Percentiles rank a stretch among this genome's conserved stretches.
phyloP scores from a whole-genome alignment of 2,113 vertebrate species.

The Corvus hawaiiensis region DNA sequence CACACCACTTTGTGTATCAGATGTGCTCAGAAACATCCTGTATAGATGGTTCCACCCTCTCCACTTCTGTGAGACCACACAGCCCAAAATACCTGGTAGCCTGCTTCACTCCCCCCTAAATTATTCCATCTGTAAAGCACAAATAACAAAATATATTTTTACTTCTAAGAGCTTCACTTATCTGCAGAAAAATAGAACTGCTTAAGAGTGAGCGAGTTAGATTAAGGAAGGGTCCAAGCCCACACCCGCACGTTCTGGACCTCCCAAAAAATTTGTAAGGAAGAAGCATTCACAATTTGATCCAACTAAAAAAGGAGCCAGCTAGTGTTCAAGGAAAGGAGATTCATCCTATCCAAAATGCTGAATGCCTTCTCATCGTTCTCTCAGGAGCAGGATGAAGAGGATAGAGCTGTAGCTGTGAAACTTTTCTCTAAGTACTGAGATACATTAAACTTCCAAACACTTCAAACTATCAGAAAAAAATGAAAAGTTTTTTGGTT shows the following conservation, averaged over 20 bases:
- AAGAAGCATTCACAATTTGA: not conserved
- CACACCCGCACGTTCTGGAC: not conserved
- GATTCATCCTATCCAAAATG: not conserved
- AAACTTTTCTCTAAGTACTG: not conserved
- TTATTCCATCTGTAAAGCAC: constrained; percentile 36
- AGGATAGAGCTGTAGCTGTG: not conserved
- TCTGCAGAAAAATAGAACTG: constrained; percentile 54
- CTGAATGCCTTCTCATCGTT: not conserved
- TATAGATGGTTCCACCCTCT: not conserved
- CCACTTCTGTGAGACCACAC: not conserved
- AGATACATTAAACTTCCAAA: not conserved
- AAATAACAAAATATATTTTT: constrained; percentile 51
- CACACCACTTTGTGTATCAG: not conserved
- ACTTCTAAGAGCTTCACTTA: constrained; percentile 41
- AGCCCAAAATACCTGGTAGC: not conserved
- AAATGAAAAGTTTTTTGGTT: not conserved
- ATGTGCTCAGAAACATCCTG: not conserved
- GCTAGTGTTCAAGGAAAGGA: not conserved
- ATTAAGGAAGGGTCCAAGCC: not conserved
- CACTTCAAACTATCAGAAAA: not conserved
- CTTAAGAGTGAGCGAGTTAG: not conserved
- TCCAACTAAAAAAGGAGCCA: not conserved
- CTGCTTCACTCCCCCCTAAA: not conserved
- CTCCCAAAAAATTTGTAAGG: not conserved
- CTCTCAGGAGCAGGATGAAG: not conserved